Percentiles rank a stretch among this genome's conserved stretches.
phyloP scores from a whole-genome alignment of 2,113 vertebrate genomes.

The Cygnus atratus region DNA sequence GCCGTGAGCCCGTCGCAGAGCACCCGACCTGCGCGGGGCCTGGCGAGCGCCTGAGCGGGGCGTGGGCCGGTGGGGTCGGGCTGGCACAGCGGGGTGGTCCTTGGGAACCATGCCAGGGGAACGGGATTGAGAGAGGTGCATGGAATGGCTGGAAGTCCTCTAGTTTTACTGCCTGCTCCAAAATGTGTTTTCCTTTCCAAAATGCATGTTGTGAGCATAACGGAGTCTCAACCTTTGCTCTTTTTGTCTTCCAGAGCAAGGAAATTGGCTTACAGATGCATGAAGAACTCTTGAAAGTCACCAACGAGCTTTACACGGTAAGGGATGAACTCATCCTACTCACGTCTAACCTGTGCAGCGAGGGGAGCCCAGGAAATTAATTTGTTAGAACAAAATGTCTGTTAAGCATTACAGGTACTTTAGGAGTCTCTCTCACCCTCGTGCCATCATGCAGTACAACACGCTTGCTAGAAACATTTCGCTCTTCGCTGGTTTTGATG shows the following conservation, averaged over 20 bases:
- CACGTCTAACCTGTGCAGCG: rapidly evolving
- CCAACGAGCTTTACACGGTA: slow-evolving; percentile 96
- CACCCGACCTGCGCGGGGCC: too few relatives aligned
- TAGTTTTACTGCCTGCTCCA: background rate
- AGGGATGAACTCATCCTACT: slow-evolving; percentile 41
- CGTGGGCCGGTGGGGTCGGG: too few relatives aligned
- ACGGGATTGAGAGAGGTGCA: rapidly evolving
- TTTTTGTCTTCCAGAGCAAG: slow-evolving; percentile 87
- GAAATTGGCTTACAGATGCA: slow-evolving; percentile 97
- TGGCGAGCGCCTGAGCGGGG: too few relatives aligned
- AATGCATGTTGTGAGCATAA: background rate
- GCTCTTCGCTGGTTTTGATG: background rate
- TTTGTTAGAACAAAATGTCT: too few relatives aligned
- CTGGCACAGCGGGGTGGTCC: background rate
- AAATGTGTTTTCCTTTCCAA: background rate
- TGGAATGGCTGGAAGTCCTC: background rate
- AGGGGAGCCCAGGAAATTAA: rapidly evolving
- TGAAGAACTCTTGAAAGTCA: slow-evolving; percentile 93
- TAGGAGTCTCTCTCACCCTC: background rate
- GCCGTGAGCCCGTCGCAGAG: too few relatives aligned
- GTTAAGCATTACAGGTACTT: rapidly evolving
- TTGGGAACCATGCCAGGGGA: background rate
- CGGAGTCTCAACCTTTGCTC: background rate
- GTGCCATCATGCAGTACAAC: background rate
- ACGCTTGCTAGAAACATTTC: rapidly evolving